Evolutionary conservation across 2,797 vertebrate species (phyloP).

Genomic region (Chelmon rostratus): DNA sequence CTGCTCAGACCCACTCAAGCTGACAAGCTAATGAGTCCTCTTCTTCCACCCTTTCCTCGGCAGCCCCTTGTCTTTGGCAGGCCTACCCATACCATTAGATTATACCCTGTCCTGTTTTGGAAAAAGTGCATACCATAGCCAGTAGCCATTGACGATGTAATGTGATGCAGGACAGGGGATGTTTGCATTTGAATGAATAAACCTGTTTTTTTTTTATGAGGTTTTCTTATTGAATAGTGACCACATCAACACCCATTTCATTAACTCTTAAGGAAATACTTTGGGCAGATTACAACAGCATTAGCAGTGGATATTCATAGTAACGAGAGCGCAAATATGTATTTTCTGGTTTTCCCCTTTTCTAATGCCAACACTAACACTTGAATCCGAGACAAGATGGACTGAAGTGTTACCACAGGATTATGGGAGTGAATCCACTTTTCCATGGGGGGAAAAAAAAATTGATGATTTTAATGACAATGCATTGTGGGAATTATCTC

Average conservation of each 20-base stretch:
- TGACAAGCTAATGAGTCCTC: conserved; percentile 59
- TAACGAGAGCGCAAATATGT: neutral
- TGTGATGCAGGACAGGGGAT: neutral
- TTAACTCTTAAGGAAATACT: neutral
- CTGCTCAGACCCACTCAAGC: conserved; percentile 16
- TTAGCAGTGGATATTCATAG: neutral
- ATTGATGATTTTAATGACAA: neutral
- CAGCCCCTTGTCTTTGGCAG: conserved; percentile 28
- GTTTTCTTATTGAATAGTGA: neutral
- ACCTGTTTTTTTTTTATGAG: neutral
- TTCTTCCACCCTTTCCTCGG: conserved; percentile 37
- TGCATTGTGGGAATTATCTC: neutral
- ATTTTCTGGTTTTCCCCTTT: neutral
- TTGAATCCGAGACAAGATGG: no score
- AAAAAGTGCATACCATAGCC: neutral
- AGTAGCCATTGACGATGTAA: conserved; percentile 4
- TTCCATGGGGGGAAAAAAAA: neutral
- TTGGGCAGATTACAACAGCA: neutral
- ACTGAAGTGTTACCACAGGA: neutral
- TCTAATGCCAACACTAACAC: no score
- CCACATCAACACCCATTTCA: neutral
- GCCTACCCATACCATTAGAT: conserved; percentile 28
- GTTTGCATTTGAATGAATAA: neutral
- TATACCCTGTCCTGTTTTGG: conserved; percentile 42
- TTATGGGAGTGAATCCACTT: neutral